phyloP scores from a whole-genome alignment of 2,888 invertebrate species.

The Parnassius smintheus region DNA sequence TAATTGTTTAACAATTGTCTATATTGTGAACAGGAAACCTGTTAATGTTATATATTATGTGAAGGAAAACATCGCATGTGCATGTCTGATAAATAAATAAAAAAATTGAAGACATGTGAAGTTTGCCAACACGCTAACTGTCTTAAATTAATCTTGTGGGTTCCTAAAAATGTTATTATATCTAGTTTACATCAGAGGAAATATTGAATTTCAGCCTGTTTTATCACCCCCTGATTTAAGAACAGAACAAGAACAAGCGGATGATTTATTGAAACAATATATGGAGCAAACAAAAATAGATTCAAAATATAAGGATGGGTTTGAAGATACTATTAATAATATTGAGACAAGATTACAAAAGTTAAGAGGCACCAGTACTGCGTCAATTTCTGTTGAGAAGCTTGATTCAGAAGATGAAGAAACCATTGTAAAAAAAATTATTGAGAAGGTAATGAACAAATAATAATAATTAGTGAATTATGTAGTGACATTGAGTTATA shows the following conservation, averaged over 20 bases:
- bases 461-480: too few species aligned
- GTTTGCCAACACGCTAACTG: too few species aligned
- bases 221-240: constrained; percentile 78
- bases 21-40: too few species aligned
- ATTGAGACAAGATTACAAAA: constrained; percentile 60
- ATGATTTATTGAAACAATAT: constrained; percentile 85
- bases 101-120: too few species aligned
- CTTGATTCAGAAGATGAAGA: constrained; percentile 62
- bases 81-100: too few species aligned
- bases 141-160: background rate
- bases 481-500: too few species aligned
- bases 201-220: constrained; percentile 51
- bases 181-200: background rate
- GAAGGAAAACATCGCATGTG: too few species aligned
- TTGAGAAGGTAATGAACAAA: constrained; percentile 55
- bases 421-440: constrained; percentile 53
- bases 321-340: constrained; percentile 57
- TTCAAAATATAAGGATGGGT: constrained; percentile 59
- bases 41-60: too few species aligned
- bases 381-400: background rate
- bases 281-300: constrained; percentile 76
- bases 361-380: constrained; percentile 41
- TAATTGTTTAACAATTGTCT: too few species aligned
- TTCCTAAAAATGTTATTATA: background rate
- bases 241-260: constrained; percentile 86